Percentiles rank a stretch among this genome's conserved stretches.
phyloP scores from a whole-genome alignment of 2,888 invertebrate genomes.

The Monopis laevigella region DNA sequence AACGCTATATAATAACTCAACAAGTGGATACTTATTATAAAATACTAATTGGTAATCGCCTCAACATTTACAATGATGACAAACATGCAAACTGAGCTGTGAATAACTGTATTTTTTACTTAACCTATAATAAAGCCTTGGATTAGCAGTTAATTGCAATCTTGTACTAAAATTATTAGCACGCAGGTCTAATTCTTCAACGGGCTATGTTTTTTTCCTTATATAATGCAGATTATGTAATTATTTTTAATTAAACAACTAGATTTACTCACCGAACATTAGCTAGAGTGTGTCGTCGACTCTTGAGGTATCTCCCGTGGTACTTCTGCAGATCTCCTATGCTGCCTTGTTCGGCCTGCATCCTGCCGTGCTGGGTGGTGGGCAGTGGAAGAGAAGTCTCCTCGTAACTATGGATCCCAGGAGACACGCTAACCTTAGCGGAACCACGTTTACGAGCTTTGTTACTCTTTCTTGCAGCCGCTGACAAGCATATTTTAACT shows the following conservation, averaged over 20 bases:
- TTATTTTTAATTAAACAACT: background rate
- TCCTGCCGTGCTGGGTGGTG: constrained; percentile 67
- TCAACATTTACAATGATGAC: background rate
- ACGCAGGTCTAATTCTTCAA: constrained; percentile 3
- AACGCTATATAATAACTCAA: no score
- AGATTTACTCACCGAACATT: constrained; percentile 85
- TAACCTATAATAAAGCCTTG: constrained; percentile 8
- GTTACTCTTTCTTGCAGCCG: constrained; percentile 59
- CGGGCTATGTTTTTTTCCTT: background rate
- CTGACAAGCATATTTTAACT: constrained; percentile 65
- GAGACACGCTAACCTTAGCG: constrained; percentile 35
- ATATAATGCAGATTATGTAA: constrained; percentile 5
- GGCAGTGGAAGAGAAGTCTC: constrained; percentile 35
- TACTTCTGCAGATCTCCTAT: constrained; percentile 91
- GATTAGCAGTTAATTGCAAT: constrained; percentile 6
- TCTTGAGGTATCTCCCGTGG: constrained; percentile 86
- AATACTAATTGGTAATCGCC: background rate
- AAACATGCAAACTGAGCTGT: background rate
- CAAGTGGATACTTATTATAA: no score
- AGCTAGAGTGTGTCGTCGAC: constrained; percentile 87
- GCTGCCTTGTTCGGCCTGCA: constrained; percentile 94
- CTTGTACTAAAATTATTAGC: constrained; percentile 10
- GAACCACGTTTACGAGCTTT: constrained; percentile 64
- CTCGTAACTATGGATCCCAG: constrained; percentile 37
- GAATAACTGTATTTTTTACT: background rate